A percentile compares a stretch with the other conserved stretches of the same genome.
Evolutionary conservation across 2,888 invertebrate genomes (phyloP).

Genomic region (Eledone cirrhosa): DNA sequence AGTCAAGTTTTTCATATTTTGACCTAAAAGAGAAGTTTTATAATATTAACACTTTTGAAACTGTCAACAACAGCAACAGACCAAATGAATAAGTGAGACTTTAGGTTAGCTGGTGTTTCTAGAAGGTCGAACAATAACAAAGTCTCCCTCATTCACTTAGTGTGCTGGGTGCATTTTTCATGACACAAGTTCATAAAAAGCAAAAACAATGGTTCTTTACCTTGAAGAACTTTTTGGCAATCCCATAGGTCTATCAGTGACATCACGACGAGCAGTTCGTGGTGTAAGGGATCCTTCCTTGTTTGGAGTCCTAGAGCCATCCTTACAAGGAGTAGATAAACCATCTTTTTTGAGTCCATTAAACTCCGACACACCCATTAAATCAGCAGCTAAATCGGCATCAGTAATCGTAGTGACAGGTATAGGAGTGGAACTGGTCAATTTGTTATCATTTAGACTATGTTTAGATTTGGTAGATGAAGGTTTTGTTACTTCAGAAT

Average conservation of each 20-base stretch:
- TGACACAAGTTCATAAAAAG: no score
- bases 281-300: slow-evolving; percentile 22
- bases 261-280: slow-evolving; percentile 11
- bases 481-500: no score
- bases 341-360: slow-evolving; percentile 24
- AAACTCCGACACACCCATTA: background rate
- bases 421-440: no score
- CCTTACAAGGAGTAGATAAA: slow-evolving; percentile 3
- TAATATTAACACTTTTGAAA: background rate
- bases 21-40: slow-evolving; percentile 41
- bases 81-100: no score
- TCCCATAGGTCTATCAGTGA: slow-evolving; percentile 4
- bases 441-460: no score
- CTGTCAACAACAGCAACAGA: no score
- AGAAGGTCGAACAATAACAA: no score
- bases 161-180: no score
- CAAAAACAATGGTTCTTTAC: background rate
- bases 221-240: slow-evolving; percentile 24
- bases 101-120: no score
- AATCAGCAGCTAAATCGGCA: slow-evolving; percentile 4
- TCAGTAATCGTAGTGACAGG: background rate
- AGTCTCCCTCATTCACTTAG: no score
- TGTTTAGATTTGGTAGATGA: no score
- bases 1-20: slow-evolving; percentile 55
- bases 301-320: slow-evolving; percentile 11